Conservation (phyloP, 1,140 invertebrate genomes). For the Scaptomyza pallida region DNA sequence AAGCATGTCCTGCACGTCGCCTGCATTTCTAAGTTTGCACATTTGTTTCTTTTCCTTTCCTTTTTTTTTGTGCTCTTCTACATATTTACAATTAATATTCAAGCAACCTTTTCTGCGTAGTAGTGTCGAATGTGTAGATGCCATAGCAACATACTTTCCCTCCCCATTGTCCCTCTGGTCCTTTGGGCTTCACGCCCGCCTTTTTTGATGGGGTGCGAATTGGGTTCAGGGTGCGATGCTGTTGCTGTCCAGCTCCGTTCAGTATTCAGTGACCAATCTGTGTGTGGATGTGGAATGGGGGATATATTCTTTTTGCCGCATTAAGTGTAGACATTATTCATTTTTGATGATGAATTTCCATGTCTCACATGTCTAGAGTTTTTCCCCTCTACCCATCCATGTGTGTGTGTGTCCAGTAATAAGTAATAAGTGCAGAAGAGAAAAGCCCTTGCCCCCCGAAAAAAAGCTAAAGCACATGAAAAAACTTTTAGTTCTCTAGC, state of each 20-base stretch:
- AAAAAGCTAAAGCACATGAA: constrained; percentile 58
- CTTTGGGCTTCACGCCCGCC: constrained; percentile 70
- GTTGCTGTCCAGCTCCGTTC: constrained; percentile 45
- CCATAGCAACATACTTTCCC: not conserved
- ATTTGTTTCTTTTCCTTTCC: constrained; percentile 60
- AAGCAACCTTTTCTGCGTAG: constrained; percentile 70
- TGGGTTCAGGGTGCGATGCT: constrained; percentile 67
- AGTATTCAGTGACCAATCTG: constrained; percentile 1
- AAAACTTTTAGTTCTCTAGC: constrained; percentile 78
- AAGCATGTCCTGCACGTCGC: constrained; percentile 66
- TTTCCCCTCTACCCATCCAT: constrained; percentile 15
- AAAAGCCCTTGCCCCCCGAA: too few relatives aligned
- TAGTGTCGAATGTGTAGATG: constrained; percentile 39
- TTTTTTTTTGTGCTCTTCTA: constrained; percentile 40
- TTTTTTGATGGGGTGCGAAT: constrained; percentile 80
- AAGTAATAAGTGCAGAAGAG: constrained; percentile 77
- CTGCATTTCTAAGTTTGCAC: constrained; percentile 80
- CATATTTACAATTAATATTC: constrained; percentile 81
- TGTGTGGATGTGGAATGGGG: constrained; percentile 26
- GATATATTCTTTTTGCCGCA: constrained; percentile 53
- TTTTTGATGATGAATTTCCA: constrained; percentile 83
- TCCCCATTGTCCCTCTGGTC: constrained; percentile 23
- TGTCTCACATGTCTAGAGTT: constrained; percentile 80
- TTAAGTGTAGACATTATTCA: constrained; percentile 83
- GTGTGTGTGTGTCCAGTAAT: constrained; percentile 69